phyloP scores from a whole-genome alignment of 2,797 vertebrate genomes.

The Fistularia commersonii region DNA sequence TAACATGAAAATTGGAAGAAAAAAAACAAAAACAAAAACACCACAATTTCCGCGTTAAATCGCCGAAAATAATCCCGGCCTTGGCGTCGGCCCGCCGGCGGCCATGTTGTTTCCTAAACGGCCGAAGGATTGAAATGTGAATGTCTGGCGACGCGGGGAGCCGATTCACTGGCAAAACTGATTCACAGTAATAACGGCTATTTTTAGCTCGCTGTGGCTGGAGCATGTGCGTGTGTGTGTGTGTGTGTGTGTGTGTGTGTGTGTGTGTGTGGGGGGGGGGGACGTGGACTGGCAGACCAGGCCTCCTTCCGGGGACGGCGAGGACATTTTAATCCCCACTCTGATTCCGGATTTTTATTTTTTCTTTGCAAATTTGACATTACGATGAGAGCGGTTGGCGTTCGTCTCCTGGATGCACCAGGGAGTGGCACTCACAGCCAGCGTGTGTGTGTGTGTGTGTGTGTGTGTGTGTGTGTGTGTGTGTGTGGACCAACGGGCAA shows the following conservation, averaged over 20 bases:
- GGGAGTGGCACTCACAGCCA: neutral
- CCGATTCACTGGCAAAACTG: conserved; percentile 49
- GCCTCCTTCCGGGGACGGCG: conserved; percentile 5
- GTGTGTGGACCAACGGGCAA: too few relatives aligned
- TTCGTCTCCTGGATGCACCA: neutral
- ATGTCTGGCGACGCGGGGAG: conserved; percentile 40
- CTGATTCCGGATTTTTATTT: too few relatives aligned
- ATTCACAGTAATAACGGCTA: conserved; percentile 64
- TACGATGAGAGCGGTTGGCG: neutral
- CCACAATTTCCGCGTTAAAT: too few relatives aligned
- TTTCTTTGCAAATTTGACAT: too few relatives aligned
- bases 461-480: too few relatives aligned
- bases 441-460: neutral
- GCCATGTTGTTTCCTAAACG: conserved; percentile 26
- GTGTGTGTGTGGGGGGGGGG: too few relatives aligned
- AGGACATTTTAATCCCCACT: conserved; percentile 11
- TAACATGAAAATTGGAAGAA: too few relatives aligned
- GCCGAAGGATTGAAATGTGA: conserved; percentile 26
- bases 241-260: neutral
- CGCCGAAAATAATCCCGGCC: too few relatives aligned
- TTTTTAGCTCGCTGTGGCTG: conserved; percentile 63
- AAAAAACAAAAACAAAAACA: too few relatives aligned
- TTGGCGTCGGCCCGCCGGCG: too few relatives aligned
- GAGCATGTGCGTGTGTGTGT: conserved; percentile 14
- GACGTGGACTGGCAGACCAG: conserved; percentile 2